Conservation (phyloP, 2,888 invertebrate species). For the Ferdinandea cuprea region DNA sequence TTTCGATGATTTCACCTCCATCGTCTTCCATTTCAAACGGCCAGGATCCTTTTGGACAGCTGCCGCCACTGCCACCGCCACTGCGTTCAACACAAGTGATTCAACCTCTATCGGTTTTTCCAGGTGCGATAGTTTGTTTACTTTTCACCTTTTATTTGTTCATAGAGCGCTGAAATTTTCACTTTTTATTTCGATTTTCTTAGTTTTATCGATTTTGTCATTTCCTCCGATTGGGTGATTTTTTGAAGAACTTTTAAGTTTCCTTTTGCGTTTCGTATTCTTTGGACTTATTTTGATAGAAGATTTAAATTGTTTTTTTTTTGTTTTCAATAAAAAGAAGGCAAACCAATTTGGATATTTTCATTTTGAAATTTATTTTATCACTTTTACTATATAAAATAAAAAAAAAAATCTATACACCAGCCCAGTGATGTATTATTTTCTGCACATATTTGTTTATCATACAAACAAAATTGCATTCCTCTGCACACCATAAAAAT, state of each 20-base stretch:
- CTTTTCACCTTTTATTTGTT: slow-evolving; percentile 42
- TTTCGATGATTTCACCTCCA: slow-evolving; percentile 84
- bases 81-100: slow-evolving; percentile 84
- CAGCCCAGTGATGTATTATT: slow-evolving; percentile 35
- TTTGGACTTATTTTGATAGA: slow-evolving; percentile 22
- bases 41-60: slow-evolving; percentile 83
- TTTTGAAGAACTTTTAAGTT: too few relatives aligned
- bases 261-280: slow-evolving; percentile 9
- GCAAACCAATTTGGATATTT: slow-evolving; percentile 40
- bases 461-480: slow-evolving; percentile 47
- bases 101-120: slow-evolving; percentile 83
- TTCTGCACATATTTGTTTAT: slow-evolving; percentile 40
- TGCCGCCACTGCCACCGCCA: slow-evolving; percentile 84
- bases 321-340: slow-evolving; percentile 38
- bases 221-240: slow-evolving; percentile 47
- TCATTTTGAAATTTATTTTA: slow-evolving; percentile 25
- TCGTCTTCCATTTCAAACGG: slow-evolving; percentile 84
- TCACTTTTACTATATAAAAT: slow-evolving; percentile 22
- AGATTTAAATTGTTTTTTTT: too few relatives aligned
- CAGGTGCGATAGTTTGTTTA: slow-evolving; percentile 79
- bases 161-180: slow-evolving; percentile 33
- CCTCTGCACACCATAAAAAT: slow-evolving; percentile 45
- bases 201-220: slow-evolving; percentile 12
- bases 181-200: slow-evolving; percentile 31
- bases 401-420: slow-evolving; percentile 9